phyloP scores from a whole-genome alignment of 1,140 invertebrate genomes.

The Akabosia matsudoensis region DNA sequence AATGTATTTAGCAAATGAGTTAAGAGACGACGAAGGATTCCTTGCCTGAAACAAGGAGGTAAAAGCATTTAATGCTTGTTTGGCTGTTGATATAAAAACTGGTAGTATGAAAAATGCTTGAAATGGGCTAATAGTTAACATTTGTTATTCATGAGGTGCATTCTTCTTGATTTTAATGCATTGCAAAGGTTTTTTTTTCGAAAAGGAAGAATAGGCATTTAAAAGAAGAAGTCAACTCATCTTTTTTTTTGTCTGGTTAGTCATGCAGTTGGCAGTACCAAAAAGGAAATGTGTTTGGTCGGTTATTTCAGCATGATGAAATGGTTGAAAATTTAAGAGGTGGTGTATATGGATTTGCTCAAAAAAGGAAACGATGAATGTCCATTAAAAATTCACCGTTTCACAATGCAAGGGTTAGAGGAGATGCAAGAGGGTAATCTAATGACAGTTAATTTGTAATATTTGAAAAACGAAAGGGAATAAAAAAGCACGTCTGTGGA shows the following conservation, averaged over 20 bases:
- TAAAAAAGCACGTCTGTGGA: neutral
- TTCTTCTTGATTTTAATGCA: neutral
- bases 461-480: neutral
- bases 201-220: neutral
- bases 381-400: slow-evolving; percentile 27
- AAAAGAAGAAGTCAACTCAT: slow-evolving; percentile 11
- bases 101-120: no score
- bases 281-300: slow-evolving; percentile 19
- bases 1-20: slow-evolving; percentile 11
- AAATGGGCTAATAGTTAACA: no score
- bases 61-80: neutral
- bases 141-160: neutral
- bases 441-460: neutral
- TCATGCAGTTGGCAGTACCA: slow-evolving; percentile 10
- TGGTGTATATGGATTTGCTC: slow-evolving; percentile 36
- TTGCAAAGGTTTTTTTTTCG: neutral
- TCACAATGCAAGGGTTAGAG: neutral
- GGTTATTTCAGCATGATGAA: neutral
- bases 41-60: neutral
- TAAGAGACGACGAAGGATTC: neutral
- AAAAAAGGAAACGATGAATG: slow-evolving; percentile 43
- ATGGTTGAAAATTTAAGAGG: neutral
- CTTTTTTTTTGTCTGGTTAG: slow-evolving; percentile 16
- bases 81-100: neutral
- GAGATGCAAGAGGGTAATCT: neutral